Conservation (phyloP, 2,888 invertebrate genomes). For the Caenorhabditis imperialis region DNA sequence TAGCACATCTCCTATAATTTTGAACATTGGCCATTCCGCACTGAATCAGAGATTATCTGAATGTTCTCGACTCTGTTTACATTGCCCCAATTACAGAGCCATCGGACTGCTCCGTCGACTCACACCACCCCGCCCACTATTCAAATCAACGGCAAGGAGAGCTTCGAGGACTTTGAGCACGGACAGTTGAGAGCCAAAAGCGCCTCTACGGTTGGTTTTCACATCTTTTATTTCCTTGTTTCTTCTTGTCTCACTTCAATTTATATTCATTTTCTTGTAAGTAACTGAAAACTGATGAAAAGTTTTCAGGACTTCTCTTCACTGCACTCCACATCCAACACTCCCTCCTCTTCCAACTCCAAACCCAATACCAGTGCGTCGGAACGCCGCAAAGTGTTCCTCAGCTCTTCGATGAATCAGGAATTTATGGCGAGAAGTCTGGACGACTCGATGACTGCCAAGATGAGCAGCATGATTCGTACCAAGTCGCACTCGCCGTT, state of each 20-base stretch:
- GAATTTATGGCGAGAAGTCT: slow-evolving; percentile 51
- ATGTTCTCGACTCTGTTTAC: too few species aligned
- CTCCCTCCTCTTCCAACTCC: not conserved
- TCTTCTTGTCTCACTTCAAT: too few species aligned
- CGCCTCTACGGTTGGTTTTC: slow-evolving; percentile 49
- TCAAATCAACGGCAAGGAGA: slow-evolving; percentile 57
- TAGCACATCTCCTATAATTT: too few species aligned
- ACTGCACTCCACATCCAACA: slow-evolving; percentile 12
- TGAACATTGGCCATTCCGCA: too few species aligned
- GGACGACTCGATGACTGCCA: slow-evolving; percentile 57
- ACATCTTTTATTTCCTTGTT: too few species aligned
- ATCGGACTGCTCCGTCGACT: too few species aligned
- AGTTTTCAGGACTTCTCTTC: slow-evolving; percentile 32
- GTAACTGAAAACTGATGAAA: too few species aligned
- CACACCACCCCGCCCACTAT: slow-evolving; percentile 57
- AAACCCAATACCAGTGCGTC: slow-evolving; percentile 32
- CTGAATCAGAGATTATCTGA: too few species aligned
- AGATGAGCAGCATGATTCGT: slow-evolving; percentile 63
- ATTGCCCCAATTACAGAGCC: too few species aligned
- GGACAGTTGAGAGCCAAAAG: slow-evolving; percentile 47
- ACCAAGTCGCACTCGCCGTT: slow-evolving; percentile 65
- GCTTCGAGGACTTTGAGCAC: slow-evolving; percentile 45
- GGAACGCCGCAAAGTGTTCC: slow-evolving; percentile 43
- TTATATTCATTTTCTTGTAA: too few species aligned
- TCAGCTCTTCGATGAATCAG: slow-evolving; percentile 38